A percentile compares a stretch with the other conserved stretches of the same genome.
Conservation (phyloP, 1,140 invertebrate species). For the Leptinotarsa undecemlineata region DNA sequence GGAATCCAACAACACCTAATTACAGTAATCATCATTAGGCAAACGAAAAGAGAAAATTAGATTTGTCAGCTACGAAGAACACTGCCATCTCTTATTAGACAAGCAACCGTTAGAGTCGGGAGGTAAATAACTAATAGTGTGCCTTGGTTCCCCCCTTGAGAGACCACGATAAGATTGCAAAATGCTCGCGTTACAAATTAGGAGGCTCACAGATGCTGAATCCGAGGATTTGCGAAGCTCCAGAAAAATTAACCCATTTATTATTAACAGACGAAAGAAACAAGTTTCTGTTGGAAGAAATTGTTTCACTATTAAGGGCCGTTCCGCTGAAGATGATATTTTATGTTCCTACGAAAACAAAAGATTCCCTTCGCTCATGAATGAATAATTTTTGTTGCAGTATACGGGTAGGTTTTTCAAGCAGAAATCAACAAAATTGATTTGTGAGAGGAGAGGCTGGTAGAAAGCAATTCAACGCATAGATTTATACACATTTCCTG, state of each 20-base stretch:
- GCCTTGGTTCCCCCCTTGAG: constrained; percentile 29
- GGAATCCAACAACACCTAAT: background rate
- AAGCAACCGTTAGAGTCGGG: constrained; percentile 39
- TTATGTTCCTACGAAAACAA: constrained; percentile 29
- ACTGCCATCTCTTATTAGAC: constrained; percentile 37
- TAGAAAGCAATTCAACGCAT: too few relatives aligned
- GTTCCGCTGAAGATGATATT: constrained; percentile 41
- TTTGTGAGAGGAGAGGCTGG: too few relatives aligned
- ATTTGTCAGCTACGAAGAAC: constrained; percentile 32
- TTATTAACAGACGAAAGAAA: constrained; percentile 50
- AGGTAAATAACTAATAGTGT: constrained; percentile 44
- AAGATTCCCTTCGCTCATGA: constrained; percentile 13
- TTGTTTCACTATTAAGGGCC: constrained; percentile 43
- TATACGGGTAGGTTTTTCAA: background rate
- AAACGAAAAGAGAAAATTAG: constrained; percentile 35
- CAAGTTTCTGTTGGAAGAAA: constrained; percentile 42
- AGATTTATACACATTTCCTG: too few relatives aligned
- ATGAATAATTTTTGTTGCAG: constrained; percentile 7
- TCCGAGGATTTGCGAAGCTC: constrained; percentile 46
- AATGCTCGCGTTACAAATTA: constrained; percentile 49
- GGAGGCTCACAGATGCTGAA: constrained; percentile 43
- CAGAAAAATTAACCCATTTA: constrained; percentile 52
- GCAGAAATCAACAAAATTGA: too few relatives aligned
- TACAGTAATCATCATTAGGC: constrained; percentile 39
- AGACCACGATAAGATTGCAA: constrained; percentile 47